Evolutionary conservation across 2,888 invertebrate species (phyloP), one percentile per base, ranked within the genome.

Genomic region (Drosophila parthenogenetica): DNA sequence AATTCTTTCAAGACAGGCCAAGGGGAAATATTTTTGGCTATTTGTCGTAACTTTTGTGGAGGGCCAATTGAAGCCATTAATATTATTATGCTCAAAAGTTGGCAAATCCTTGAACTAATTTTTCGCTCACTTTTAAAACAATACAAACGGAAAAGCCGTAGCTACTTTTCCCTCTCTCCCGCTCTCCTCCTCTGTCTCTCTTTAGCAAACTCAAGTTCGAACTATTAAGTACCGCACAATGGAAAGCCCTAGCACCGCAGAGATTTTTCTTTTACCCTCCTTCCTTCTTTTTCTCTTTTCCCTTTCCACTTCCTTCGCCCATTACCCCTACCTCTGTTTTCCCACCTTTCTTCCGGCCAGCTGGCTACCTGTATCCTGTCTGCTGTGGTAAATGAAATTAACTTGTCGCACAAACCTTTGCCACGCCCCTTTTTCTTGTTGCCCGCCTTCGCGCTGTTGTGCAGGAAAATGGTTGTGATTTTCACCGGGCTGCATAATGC

Each of bases 401-500:
- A 71, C 86, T 71, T 62, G 63, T 64, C 53, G 51, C 39, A 32
- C 48, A n/a, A 5, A 14, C 60, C 14, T 7, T 16, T 22, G 32
- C 42, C 22, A 1, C 16, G 3, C n/a, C 13, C 37, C 54, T 22
- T 8, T 10, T 10, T 0, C 11, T 22, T 22, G 22, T 5, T 5
- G 22, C 45, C 16, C 29, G 8, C 19, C 8, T 5, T 29, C 32
- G 7, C 17, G n/a, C 51, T 54, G 25, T 32, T 54, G 25, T 29
- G 51, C 50, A 46, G 57, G 62, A 46, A 74, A 74, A 69, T 75
- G 64, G 62, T 57, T 60, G 68, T 69, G 79, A 85, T 85, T 85
- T 85, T 77, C 65, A 42, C 65, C 61, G 61, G 46, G 39, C 69
- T 70, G 79, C 86, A 87, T 83, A 83, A 87, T 83, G 88, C 82